Conservation (phyloP, 2,888 invertebrate species). For the Noctua janthe region DNA sequence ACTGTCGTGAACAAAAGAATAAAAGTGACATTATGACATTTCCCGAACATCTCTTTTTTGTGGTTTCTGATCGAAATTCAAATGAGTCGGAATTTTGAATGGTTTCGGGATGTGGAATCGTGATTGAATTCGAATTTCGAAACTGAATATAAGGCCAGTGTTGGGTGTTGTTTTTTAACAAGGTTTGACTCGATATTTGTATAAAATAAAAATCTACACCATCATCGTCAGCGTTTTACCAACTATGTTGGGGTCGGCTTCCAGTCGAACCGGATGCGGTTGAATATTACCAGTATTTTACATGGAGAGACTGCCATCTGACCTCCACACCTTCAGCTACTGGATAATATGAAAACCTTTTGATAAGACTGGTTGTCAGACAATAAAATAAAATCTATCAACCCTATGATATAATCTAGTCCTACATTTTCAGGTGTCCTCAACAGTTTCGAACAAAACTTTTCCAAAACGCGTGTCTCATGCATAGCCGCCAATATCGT, state of each 20-base stretch:
- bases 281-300: not conserved
- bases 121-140: constrained; percentile 35
- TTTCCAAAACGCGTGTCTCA: constrained; percentile 22
- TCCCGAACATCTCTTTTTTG: constrained; percentile 3
- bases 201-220: not conserved
- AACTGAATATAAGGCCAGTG: constrained; percentile 4
- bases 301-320: not conserved
- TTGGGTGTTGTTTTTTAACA: constrained; percentile 9
- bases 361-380: not conserved
- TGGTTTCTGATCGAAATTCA: constrained; percentile 38
- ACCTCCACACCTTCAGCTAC: not conserved
- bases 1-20: constrained; percentile 34
- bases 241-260: not conserved
- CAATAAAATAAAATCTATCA: not conserved
- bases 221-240: not conserved
- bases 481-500: constrained; percentile 12
- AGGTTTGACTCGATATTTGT: not conserved
- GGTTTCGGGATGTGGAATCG: constrained; percentile 5
- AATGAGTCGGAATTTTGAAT: constrained; percentile 32
- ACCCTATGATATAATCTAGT: not conserved
- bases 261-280: not conserved
- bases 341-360: not conserved
- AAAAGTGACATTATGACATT: constrained; percentile 35
- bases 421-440: not conserved
- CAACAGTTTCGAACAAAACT: constrained; percentile 21